Evolutionary conservation across 2,888 invertebrate species (phyloP), one percentile per base, ranked within the genome.

Genomic region (Troglohyphantes excavatus): DNA sequence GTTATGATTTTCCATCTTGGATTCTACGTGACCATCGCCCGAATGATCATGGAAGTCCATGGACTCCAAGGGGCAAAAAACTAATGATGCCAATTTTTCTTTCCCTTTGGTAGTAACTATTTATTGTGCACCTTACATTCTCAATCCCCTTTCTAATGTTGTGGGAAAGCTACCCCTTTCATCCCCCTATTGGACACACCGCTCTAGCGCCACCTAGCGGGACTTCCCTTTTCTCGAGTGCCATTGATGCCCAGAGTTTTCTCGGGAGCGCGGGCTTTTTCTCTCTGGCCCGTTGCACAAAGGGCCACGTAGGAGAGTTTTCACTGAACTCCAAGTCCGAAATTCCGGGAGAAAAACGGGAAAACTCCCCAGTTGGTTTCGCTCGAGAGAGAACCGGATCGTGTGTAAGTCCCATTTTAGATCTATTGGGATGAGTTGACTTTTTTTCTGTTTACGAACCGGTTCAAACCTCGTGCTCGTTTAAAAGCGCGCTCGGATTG

Each of bases 111-210:
- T 59, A 27, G 26, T 70, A 78, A 61, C 86, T 78, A 78, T 86
- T 85, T 76, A 85, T 85, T 85, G 85, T 67, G 85, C 76, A 76
- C 53, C 67, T 59, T 85, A 39, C 29, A 78, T 70, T 81, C 72
- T 72, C 72, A 72, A 87, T 79, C 79, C 79, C 23, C 65, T 65
- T 46, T 79, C 72, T 79, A 87, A 87, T 87, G 86, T 65, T 87
- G 79, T 79, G 78, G 63, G 78, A 76, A 73, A 29, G 53, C 76
- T 59, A 61, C 63, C 79, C 87, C 46, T 63, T n/a, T 72, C 79
- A 29, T 70, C 53, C 70, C 63, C 33, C 85, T 19, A 43, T 78
- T 76, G 76, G 85, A 78, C 53, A 68, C 29, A 53, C 86, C 85
- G n/a, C 26, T 29, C 65, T 61, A 87, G 87, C 87, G 87, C 73